Evolutionary conservation across 2,797 vertebrate species (phyloP).

Genomic region (Manis crassicaudata): DNA sequence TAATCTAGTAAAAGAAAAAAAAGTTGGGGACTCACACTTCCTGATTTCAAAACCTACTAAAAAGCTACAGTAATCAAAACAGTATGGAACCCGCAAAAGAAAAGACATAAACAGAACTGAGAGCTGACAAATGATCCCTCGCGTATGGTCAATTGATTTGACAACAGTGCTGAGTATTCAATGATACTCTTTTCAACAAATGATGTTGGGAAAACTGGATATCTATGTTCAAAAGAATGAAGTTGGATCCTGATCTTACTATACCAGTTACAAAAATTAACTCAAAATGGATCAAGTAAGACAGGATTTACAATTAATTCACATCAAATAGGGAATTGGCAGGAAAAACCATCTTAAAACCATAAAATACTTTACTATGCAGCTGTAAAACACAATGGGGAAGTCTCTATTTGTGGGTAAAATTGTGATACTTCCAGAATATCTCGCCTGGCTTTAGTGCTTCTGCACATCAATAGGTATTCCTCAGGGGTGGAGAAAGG

Average conservation of each 20-base stretch:
- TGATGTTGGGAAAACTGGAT: neutral
- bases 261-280: neutral
- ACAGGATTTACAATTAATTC: neutral
- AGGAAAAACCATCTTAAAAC: neutral
- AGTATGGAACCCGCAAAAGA: neutral
- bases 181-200: neutral
- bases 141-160: neutral
- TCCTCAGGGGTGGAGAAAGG: no score
- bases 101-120: neutral
- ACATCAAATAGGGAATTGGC: neutral
- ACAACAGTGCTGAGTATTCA: neutral
- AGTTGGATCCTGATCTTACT: neutral
- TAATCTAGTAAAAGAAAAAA: neutral
- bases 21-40: neutral
- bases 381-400: neutral
- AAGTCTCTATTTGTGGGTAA: neutral
- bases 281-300: neutral
- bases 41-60: conserved; percentile 1
- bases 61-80: neutral
- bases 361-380: neutral
- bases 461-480: no score
- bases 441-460: no score
- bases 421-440: no score
- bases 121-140: neutral
- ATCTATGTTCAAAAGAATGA: neutral